Evolutionary conservation across 2,888 invertebrate genomes (phyloP).

Genomic region (Melikaiella ostensackeni): DNA sequence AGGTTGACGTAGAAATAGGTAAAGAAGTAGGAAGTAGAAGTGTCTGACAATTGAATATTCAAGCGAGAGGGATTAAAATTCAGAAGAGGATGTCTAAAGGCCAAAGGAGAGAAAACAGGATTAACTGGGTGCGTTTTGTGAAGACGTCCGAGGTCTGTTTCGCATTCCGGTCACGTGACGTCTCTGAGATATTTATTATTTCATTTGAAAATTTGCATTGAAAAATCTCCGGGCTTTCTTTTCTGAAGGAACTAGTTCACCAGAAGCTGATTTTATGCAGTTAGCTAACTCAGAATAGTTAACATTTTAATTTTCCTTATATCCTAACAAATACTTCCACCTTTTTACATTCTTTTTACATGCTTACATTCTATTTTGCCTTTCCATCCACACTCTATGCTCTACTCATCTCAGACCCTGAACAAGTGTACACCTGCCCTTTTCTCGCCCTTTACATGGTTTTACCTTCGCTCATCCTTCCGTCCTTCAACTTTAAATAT

Average conservation of each 20-base stretch:
- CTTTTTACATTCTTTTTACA: no score
- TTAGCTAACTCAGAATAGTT: background rate
- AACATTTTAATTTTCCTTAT: no score
- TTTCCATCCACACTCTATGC: no score
- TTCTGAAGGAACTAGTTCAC: background rate
- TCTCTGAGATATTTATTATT: slow-evolving; percentile 62
- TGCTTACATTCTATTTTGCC: no score
- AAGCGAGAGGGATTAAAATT: slow-evolving; percentile 47
- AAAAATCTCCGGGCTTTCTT: slow-evolving; percentile 47
- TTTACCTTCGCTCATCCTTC: no score
- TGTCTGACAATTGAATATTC: slow-evolving; percentile 48
- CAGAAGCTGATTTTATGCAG: slow-evolving; percentile 10
- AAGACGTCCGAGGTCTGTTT: slow-evolving; percentile 40
- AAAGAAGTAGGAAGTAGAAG: slow-evolving; percentile 24
- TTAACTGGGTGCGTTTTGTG: slow-evolving; percentile 44
- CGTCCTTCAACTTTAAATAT: no score
- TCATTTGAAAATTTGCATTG: slow-evolving; percentile 65
- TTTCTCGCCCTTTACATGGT: no score
- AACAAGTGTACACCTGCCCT: no score
- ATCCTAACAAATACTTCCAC: no score
- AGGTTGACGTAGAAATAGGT: slow-evolving; percentile 1
- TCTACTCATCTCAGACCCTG: no score
- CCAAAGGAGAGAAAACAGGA: slow-evolving; percentile 47
- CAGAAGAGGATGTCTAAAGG: slow-evolving; percentile 42
- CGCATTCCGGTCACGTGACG: slow-evolving; percentile 51